Percentiles rank a stretch among this genome's conserved stretches.
phyloP scores from a whole-genome alignment of 2,888 invertebrate genomes.

The Polyommatus icarus region DNA sequence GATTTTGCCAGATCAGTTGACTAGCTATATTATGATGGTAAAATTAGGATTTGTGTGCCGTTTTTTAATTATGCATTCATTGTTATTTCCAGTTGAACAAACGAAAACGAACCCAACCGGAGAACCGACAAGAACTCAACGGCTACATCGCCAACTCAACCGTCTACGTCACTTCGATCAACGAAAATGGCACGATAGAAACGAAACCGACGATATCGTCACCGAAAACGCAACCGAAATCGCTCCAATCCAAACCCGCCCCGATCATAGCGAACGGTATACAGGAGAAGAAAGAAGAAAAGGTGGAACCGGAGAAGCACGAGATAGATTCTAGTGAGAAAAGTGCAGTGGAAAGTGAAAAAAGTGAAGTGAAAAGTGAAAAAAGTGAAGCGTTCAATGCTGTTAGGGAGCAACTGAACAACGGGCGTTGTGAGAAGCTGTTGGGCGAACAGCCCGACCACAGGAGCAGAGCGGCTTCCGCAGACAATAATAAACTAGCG shows the following conservation, averaged over 20 bases:
- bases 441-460: constrained; percentile 83
- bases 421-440: constrained; percentile 88
- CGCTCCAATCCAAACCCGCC: constrained; percentile 70
- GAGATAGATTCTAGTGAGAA: constrained; percentile 72
- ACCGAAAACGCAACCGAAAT: constrained; percentile 71
- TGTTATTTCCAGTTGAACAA: constrained; percentile 81
- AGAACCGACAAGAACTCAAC: constrained; percentile 83
- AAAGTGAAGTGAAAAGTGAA: constrained; percentile 63
- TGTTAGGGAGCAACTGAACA: constrained; percentile 72
- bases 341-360: constrained; percentile 60
- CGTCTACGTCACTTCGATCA: constrained; percentile 90
- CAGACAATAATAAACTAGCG: constrained; percentile 81
- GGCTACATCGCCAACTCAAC: constrained; percentile 90
- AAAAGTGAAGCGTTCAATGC: constrained; percentile 71
- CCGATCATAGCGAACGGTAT: constrained; percentile 71
- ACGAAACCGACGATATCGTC: constrained; percentile 73
- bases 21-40: not conserved
- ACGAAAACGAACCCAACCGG: constrained; percentile 77
- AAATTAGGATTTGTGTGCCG: no score
- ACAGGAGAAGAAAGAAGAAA: constrained; percentile 55
- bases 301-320: constrained; percentile 64
- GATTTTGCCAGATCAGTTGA: not conserved
- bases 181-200: constrained; percentile 75
- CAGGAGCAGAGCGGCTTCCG: constrained; percentile 81
- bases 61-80: not conserved